Conservation (phyloP, 2,888 invertebrate genomes). For the Meiosimyza platycephala region DNA sequence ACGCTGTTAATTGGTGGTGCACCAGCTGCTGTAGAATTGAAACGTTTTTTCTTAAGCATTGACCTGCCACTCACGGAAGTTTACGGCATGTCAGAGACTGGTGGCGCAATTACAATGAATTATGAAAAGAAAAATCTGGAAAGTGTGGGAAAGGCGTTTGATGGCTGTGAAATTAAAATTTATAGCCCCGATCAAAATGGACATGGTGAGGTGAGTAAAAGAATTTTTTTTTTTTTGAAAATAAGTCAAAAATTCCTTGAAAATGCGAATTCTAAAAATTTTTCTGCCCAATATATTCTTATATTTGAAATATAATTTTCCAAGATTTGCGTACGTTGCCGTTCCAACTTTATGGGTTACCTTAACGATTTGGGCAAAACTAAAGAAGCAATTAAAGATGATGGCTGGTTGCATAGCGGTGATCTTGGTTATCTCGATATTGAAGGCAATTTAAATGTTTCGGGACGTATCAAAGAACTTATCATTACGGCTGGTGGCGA, state of each 20-base stretch:
- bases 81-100: slow-evolving; percentile 92
- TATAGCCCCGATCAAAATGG: slow-evolving; percentile 76
- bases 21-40: slow-evolving; percentile 81
- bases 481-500: slow-evolving; percentile 96
- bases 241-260: not conserved
- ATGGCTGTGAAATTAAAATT: slow-evolving; percentile 77
- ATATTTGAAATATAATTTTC: slow-evolving; percentile 14
- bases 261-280: no score
- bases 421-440: slow-evolving; percentile 85
- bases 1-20: slow-evolving; percentile 83
- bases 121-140: slow-evolving; percentile 68
- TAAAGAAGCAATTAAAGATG: slow-evolving; percentile 76
- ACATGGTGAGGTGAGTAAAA: slow-evolving; percentile 74
- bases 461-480: slow-evolving; percentile 82
- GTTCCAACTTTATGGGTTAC: slow-evolving; percentile 92
- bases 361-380: slow-evolving; percentile 78
- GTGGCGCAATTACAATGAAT: slow-evolving; percentile 75
- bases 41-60: slow-evolving; percentile 86
- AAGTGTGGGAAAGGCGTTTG: slow-evolving; percentile 77
- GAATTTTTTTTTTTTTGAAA: not conserved
- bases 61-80: slow-evolving; percentile 84
- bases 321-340: slow-evolving; percentile 79
- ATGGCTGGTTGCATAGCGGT: slow-evolving; percentile 88
- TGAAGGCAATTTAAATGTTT: slow-evolving; percentile 78
- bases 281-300: not conserved